Conservation (phyloP, 2,797 vertebrate genomes). For the Sebastes cheni region DNA sequence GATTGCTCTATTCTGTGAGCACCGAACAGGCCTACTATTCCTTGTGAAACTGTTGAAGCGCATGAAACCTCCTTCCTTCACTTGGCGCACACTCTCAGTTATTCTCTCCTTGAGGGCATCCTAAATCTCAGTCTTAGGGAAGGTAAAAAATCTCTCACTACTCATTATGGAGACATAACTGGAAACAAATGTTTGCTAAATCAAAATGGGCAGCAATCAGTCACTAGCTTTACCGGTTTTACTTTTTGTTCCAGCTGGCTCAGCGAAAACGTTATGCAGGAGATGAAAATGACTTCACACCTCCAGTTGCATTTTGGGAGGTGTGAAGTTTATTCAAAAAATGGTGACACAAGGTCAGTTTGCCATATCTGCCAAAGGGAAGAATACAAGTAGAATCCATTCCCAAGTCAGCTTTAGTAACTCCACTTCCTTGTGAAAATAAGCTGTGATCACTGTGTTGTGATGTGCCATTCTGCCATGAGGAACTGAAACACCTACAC, state of each 20-base stretch:
- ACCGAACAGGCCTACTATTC: no score
- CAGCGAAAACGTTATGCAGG: slow-evolving; percentile 3
- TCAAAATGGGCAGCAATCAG: slow-evolving; percentile 26
- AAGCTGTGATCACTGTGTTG: slow-evolving; percentile 33
- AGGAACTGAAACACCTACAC: slow-evolving; percentile 66
- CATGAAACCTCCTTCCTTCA: no score
- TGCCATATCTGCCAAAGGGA: slow-evolving; percentile 44
- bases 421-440: slow-evolving; percentile 21
- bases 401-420: slow-evolving; percentile 38
- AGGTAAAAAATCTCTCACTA: neutral
- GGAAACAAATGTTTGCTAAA: slow-evolving; percentile 3
- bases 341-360: slow-evolving; percentile 47
- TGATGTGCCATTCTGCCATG: slow-evolving; percentile 49
- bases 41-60: no score
- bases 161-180: neutral
- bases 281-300: slow-evolving; percentile 59
- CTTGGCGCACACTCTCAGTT: neutral
- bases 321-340: slow-evolving; percentile 58
- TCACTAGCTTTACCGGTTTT: slow-evolving; percentile 11
- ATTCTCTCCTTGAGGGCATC: neutral
- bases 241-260: slow-evolving; percentile 41
- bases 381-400: slow-evolving; percentile 32
- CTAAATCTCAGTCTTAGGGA: neutral
- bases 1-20: no score
- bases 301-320: slow-evolving; percentile 42